Base-by-base conservation (phyloP, 1,140 invertebrate species). In the Cryptotermes secundus region DNA sequence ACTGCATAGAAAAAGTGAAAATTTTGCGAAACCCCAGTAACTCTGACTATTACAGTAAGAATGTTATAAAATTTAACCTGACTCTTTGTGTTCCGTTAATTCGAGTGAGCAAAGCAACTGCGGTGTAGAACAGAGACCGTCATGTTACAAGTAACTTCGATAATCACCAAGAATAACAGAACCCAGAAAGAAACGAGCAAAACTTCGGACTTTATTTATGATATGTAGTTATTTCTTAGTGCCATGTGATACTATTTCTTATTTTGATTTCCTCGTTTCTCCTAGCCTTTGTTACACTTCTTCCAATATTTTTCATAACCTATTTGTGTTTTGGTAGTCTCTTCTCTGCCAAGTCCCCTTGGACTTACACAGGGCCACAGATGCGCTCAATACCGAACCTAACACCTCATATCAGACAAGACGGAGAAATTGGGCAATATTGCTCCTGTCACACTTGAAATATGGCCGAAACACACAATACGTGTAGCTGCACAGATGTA, bases 261-360 rank as follows among this genome's bases (percentile, higher is more conserved):
- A 72, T 72, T 72, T 72, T 72, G 26, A 72, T 72, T 72, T 72
- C 59, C 59, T 16, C 59, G 42, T 83, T 83, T 53, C 38, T 85
- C 81, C 84, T 82, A 72, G 38, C 10, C n/a, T 36, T n/a, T 81
- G n/a, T 35, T 35, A 42, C 14, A 59, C 65, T 26, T 1, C 24
- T 42, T 34, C 16, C 24, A 38, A 81, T 81, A 81, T 36, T 81
- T 81, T 45, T 81, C 35, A 12, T 45, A 45, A 81, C 35, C 26
- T 45, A 14, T 81, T 49, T 81, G 45, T 31, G 81, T 81, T 42
- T 59, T 83, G 65, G 59, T 35, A 49, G 34, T 34, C 49, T 83
- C 65, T 83, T 49, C 82, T 36, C 45, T 19, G 45, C 6, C 45
- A 49, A 35, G 65, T 59, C n/a, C 38, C 49, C 34, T 2, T 34